Evolutionary conservation across 2,113 vertebrate species (phyloP), one percentile per base, ranked within the genome.

Genomic region (Zapus hudsonius): DNA sequence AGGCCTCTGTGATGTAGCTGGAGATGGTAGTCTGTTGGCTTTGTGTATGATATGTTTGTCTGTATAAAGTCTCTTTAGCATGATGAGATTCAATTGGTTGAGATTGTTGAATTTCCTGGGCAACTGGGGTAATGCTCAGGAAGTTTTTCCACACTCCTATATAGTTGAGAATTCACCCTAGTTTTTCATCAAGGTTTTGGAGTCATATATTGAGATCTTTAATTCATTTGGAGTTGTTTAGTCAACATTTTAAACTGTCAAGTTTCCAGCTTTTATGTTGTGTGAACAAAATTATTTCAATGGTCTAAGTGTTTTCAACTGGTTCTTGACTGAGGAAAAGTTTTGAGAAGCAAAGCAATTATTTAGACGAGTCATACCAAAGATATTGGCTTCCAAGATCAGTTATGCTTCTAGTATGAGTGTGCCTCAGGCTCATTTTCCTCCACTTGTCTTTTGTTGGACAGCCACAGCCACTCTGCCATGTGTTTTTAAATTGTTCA

Each of bases 401-500:
- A 82, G 19, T 42, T 47, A 40, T 64, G 23, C n/a, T 20, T 16
- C 9, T 47, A 11, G 15, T 78, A 22, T 5, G 20, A 78, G 36
- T 36, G 11, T 78, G 91, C 52, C 40, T 38, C 2, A 0, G 40
- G 20, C 57, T 59, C 52, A 10, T 52, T 72, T 59, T 76, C 87
- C 19, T 89, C 9, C 44, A 55, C 3, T 75, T 83, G 84, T 44
- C n/a, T 94, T 94, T 90, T 44, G 36, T 63, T 84, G 55, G 47
- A 79, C 29, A 81, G 74, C 69, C 73, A 70, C 10, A 73, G 42
- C 40, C 84, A 88, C 57, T 73, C 2, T 84, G 89, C 61, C 89
- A 88, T 85, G 27, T 94, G 94, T 80, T 91, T 92, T 94, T 90
- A 90, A 95, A 94, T 88, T 86, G 90, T 85, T 36, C 27, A 88